A percentile compares a stretch with the other conserved stretches of the same genome.
Evolutionary conservation across 2,888 invertebrate genomes (phyloP).

Genomic region (Eucriotettix oculatus): DNA sequence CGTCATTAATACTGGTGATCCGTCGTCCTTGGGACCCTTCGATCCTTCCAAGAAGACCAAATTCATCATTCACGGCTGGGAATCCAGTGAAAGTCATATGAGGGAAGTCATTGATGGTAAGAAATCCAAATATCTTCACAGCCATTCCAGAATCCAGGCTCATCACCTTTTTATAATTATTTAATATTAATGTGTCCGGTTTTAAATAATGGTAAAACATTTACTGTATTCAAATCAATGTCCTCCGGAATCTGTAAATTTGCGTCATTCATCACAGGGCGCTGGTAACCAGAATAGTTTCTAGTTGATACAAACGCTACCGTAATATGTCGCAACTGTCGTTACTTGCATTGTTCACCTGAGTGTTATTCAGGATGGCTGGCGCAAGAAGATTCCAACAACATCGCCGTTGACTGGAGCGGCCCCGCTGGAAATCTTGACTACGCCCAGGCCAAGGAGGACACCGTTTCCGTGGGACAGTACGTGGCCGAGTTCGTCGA

Average conservation of each 20-base stretch:
- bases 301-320: no score
- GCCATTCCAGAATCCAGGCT: no score
- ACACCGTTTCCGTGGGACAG: background rate
- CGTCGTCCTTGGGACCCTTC: background rate
- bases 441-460: background rate
- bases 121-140: background rate
- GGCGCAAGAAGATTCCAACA: no score
- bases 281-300: no score
- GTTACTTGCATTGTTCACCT: no score
- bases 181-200: no score
- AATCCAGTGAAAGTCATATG: background rate
- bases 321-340: no score
- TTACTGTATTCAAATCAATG: no score
- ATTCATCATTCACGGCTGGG: background rate
- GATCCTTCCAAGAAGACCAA: background rate
- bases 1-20: background rate
- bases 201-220: background rate
- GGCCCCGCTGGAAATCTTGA: background rate
- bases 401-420: constrained; percentile 1
- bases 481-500: constrained; percentile 1
- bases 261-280: no score
- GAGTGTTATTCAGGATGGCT: no score
- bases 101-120: background rate
- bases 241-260: background rate
- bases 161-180: no score